Evolutionary conservation across 2,797 vertebrate species (phyloP).

Genomic region (Myripristis jacobus): DNA sequence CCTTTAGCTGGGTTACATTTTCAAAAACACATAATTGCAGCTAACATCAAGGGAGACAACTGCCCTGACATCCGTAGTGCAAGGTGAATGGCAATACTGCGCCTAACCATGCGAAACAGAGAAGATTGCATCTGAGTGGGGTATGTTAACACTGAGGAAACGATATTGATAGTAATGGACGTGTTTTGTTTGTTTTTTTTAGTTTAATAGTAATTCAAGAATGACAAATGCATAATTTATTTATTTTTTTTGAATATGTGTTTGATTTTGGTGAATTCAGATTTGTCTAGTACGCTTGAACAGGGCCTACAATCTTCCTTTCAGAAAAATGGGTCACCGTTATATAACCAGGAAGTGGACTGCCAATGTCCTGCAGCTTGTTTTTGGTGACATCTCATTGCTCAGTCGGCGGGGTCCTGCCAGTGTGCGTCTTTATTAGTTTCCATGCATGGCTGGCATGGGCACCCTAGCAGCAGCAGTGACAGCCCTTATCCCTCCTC

Average conservation of each 20-base stretch:
- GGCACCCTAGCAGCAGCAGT: slow-evolving; percentile 67
- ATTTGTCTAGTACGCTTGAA: slow-evolving; percentile 58
- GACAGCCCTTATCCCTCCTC: slow-evolving; percentile 71
- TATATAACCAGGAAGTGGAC: slow-evolving; percentile 80
- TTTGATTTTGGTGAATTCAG: slow-evolving; percentile 37
- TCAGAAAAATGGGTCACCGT: slow-evolving; percentile 72
- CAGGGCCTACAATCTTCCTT: slow-evolving; percentile 51
- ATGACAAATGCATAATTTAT: slow-evolving; percentile 45
- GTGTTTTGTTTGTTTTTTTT: too few species aligned
- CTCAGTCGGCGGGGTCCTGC: slow-evolving; percentile 75
- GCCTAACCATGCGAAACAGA: slow-evolving; percentile 7
- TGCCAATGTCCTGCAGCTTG: slow-evolving; percentile 84
- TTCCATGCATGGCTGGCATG: slow-evolving; percentile 68
- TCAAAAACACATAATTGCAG: slow-evolving; percentile 31
- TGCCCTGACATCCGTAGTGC: slow-evolving; percentile 9
- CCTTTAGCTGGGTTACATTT: slow-evolving; percentile 32
- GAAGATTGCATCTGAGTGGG: slow-evolving; percentile 4
- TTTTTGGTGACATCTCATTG: slow-evolving; percentile 83
- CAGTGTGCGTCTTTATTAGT: slow-evolving; percentile 82
- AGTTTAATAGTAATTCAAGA: slow-evolving; percentile 31
- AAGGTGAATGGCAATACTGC: slow-evolving; percentile 14
- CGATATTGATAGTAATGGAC: slow-evolving; percentile 2
- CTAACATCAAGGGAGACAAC: slow-evolving; percentile 16
- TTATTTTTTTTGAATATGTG: slow-evolving; percentile 34
- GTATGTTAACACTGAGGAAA: slow-evolving; percentile 4